Base-by-base conservation (phyloP, 2,888 invertebrate species). In the Cheilosia soror region DNA sequence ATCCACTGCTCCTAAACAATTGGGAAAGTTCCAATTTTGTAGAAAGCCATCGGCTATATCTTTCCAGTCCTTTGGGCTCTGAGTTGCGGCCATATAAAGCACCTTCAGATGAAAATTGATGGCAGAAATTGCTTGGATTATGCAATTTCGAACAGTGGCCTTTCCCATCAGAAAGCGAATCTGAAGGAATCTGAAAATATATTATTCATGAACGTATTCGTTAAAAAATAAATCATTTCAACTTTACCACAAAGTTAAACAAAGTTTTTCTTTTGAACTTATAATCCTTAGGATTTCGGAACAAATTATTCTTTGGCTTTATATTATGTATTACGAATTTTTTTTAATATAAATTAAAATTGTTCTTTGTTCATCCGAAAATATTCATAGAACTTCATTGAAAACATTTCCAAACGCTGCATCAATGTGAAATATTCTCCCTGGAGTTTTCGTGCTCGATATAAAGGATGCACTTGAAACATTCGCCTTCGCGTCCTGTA, bases 261-360 rank as follows among this genome's bases (percentile, higher is more conserved):
- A 53, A 7, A 53, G 53, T 29, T 53, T 27, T 29, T 29, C 13
- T 29, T 53, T 13, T 29, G 53, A 53, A 53, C 53, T 53, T 29
- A 13, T 53, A 53, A n/a, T 53, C 27, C 15, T 51, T 51, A 15
- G 49, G 15, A 53, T 53, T 53, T 13, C 53, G 27, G 29, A 29
- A 27, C 11, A 53, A 53, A 53, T 29, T 53, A 9, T 53, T 53
- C 11, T 53, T 53, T 29, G 53, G 53, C 29, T 53, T 53, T 4
- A 49, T 49, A 49, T 49, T 20, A 15, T 49, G 20, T 20, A 0
- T 20, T 20, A 20, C 5, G 0, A 0, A 20, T 9, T 9, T 42
- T 42, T 13, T 42, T 42, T 49, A 20, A 49, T 7, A 49, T 4
- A 20, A 20, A 49, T 27, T 49, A 27, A 49, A 49, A 49, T 49